Base-by-base conservation (phyloP, 2,797 vertebrate species). In the Serranus cabrilla region DNA sequence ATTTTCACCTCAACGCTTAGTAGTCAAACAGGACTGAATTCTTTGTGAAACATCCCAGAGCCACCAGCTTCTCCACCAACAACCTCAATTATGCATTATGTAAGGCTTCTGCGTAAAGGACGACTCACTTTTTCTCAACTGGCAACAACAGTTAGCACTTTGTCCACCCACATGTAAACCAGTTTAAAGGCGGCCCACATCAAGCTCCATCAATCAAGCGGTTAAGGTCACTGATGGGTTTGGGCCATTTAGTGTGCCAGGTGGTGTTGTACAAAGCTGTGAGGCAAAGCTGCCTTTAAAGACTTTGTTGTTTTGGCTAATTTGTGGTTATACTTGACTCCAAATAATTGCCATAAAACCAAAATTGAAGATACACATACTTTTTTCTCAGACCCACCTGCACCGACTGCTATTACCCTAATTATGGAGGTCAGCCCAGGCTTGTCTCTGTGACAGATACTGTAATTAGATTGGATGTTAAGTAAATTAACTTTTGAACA, bases 101-200 rank as follows among this genome's bases (percentile, higher is more conserved):
- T 75, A 77, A 82, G 65, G 27, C 37, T 13, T 82, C 85, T 82
- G 64, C 61, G 21, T 71, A 60, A 80, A 47, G 20, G 59, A 64
- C 47, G 43, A 51, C 64, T 86, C 67, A 73, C 31, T 60, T 78
- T 84, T 85, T 71, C 70, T 86, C 40, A 42, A 12, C 51, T 81
- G 71, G 78, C 71, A 81, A 62, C 63, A 72, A 74, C 67, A 67
- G 51, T 77, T 76, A 58, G 45, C 65, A 67, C 72, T 71, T 60
- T 67, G 55, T 83, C 71, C 76, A 74, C 60, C 76, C 37, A 85
- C 81, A 61, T 81, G 57, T 72, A 70, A 76, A 75, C 61, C 43
- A 64, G 58, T 59, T 56, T 73, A 76, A 74, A 72, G 59, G 37
- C 56, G 40, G 47, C 63, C 67, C 57, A 67, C 75, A 67, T 46